phyloP scores from a whole-genome alignment of 1,140 invertebrate species.

The Colletes gigas region DNA sequence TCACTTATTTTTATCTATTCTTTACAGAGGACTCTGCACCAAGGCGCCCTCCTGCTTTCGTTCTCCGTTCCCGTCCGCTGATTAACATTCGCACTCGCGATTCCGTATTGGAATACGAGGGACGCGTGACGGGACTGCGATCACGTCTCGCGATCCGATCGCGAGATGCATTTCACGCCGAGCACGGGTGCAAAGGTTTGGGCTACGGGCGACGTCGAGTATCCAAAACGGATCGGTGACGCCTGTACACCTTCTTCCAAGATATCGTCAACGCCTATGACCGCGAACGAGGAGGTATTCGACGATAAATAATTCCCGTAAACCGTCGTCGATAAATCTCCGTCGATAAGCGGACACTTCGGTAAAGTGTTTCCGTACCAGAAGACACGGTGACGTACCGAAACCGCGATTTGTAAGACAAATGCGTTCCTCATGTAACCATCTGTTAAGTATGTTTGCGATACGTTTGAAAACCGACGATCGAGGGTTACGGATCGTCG shows the following conservation, averaged over 20 bases:
- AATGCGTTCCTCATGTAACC: slow-evolving; percentile 54
- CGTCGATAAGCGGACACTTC: background rate
- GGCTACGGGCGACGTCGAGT: too few species aligned
- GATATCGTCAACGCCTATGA: background rate
- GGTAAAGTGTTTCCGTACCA: background rate
- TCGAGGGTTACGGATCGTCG: slow-evolving; percentile 57
- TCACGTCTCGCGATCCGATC: background rate
- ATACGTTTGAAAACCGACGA: slow-evolving; percentile 53
- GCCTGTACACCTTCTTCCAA: background rate
- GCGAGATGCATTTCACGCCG: background rate
- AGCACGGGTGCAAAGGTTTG: background rate
- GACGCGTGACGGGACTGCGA: slow-evolving; percentile 55
- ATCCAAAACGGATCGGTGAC: background rate
- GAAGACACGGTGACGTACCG: background rate
- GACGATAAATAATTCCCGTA: slow-evolving; percentile 1
- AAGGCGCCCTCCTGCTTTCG: background rate
- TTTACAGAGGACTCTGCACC: background rate
- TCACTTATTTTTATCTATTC: background rate
- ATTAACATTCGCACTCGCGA: slow-evolving; percentile 61
- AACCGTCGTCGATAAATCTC: slow-evolving; percentile 22
- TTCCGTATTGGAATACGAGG: slow-evolving; percentile 43
- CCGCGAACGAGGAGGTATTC: background rate
- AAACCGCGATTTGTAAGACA: slow-evolving; percentile 34
- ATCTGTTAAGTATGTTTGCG: slow-evolving; percentile 55
- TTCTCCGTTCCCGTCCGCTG: slow-evolving; percentile 29